Conservation (phyloP, 2,113 vertebrate species). For the Chrysemys picta region DNA sequence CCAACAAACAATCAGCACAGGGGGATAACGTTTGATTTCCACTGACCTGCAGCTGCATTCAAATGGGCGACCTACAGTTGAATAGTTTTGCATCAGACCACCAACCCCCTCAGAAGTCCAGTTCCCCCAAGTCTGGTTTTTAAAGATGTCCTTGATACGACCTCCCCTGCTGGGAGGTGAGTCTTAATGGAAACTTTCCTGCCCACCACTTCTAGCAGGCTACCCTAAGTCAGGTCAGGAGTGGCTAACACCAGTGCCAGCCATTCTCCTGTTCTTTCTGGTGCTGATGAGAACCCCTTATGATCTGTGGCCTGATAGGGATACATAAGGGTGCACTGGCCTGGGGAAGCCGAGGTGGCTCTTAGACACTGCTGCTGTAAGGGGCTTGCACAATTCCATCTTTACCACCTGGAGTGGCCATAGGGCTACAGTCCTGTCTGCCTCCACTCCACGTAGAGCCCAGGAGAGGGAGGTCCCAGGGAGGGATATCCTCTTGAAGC, state of each 20-base stretch:
- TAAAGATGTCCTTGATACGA: not conserved
- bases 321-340: not conserved
- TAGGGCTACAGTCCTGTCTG: not conserved
- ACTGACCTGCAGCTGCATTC: not conserved
- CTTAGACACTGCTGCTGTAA: not conserved
- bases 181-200: not conserved
- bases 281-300: not conserved
- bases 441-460: not conserved
- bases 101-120: not conserved
- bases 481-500: not conserved
- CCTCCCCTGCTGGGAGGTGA: not conserved
- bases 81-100: not conserved
- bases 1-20: not conserved
- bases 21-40: not conserved
- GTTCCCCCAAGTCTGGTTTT: not conserved
- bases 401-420: not conserved
- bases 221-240: not conserved
- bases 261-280: not conserved
- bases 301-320: not conserved
- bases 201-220: no score
- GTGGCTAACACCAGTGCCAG: not conserved
- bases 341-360: not conserved
- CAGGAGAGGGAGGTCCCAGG: rapidly evolving
- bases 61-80: not conserved
- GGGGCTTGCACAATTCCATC: rapidly evolving